Evolutionary conservation across 2,113 vertebrate genomes (phyloP), one percentile per base, ranked within the genome.

Genomic region (Phyllostomus discolor): DNA sequence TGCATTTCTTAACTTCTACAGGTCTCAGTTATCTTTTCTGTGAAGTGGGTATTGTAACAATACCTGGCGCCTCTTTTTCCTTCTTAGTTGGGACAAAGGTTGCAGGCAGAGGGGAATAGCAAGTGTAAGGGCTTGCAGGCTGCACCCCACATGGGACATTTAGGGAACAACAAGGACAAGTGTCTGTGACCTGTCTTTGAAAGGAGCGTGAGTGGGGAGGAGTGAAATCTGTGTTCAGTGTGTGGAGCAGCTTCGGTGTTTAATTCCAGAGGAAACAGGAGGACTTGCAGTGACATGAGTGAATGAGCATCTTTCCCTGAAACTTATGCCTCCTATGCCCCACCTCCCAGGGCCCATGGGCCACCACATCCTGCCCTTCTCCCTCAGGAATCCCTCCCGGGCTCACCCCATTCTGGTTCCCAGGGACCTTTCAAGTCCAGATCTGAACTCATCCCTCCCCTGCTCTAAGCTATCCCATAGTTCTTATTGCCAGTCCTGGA

Each of bases 331-430:
- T 70, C 57, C 19, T n/a, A 38, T 31, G 35, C 41, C n/a, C 1
- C 3, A 0, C 19, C 19, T 4, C 31, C 16, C 80, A 46, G 4
- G 2, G 22, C 28, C 31, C 59, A 31, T 0, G 3, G 66, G n/a
- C n/a, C 64, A 43, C 54, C 50, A 15, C 16, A 2, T 14, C 8
- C 10, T 19, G 50, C 33, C 12, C 48, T 26, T 28, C 41, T 31
- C 20, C n/a, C 52, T 14, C 57, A 6, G 17, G 24, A 14, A 17
- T 7, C 35, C 59, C 50, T 90, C 26, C 43, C 26, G 2, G 54
- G 14, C 19, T 31, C 38, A 28, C 52, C 26, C 70, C 4, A 11
- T 2, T 1, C 26, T 12, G 43, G 33, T 52, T 76, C 20, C 43
- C 24, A 41, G 57, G 46, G 62, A 26, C 17, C 62, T 59, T 33